Evolutionary conservation across 2,797 vertebrate genomes (phyloP).

Genomic region (Pseudochirops corinnae): DNA sequence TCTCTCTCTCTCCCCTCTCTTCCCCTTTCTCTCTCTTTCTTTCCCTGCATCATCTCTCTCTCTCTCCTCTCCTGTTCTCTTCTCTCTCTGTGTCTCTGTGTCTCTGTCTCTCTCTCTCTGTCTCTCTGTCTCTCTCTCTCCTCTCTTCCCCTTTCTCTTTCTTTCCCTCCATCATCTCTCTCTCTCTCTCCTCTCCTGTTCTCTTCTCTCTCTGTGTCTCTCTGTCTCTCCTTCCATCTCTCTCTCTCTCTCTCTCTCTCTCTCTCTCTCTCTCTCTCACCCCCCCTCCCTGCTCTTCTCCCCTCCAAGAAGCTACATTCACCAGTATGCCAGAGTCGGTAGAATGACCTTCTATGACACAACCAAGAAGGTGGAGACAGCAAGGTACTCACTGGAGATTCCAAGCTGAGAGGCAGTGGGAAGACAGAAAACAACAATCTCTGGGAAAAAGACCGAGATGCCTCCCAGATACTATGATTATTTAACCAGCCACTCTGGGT

Average conservation of each 20-base stretch:
- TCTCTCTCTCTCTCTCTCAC: not conserved
- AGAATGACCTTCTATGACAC: not conserved
- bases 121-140: no score
- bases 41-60: no score
- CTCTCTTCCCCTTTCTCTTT: no score
- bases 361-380: not conserved
- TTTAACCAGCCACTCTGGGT: not conserved
- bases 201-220: no score
- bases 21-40: no score
- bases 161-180: no score
- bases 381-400: not conserved
- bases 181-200: no score
- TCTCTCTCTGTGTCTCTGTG: no score
- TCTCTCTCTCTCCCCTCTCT: not conserved
- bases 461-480: not conserved
- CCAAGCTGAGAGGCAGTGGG: not conserved
- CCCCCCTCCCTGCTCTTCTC: not conserved
- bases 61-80: no score
- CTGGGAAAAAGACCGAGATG: not conserved
- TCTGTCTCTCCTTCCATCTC: no score
- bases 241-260: no score
- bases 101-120: no score
- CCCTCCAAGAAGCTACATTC: not conserved
- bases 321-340: not conserved
- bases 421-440: not conserved